Conservation (phyloP, 37 sponge, comb jelly and placozoan genomes). For the Cliona cf. orientalis region DNA sequence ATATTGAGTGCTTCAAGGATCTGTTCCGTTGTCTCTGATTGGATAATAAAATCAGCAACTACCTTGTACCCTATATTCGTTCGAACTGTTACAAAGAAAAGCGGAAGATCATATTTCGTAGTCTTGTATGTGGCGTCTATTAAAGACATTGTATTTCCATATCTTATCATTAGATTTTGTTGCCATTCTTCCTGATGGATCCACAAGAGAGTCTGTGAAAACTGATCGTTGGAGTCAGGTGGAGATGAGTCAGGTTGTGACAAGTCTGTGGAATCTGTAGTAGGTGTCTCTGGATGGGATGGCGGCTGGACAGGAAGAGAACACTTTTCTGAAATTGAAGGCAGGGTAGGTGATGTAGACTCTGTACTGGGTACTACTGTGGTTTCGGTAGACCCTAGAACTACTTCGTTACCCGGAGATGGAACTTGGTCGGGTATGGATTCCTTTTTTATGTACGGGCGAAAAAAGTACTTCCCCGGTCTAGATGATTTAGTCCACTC, state of each 20-base stretch:
- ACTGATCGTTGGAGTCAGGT: not conserved
- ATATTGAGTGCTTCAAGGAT: slow-evolving; percentile 49
- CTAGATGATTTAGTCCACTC: no score
- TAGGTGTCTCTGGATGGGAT: not conserved
- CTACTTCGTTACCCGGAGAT: no score
- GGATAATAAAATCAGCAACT: slow-evolving; percentile 41
- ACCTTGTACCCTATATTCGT: slow-evolving; percentile 58
- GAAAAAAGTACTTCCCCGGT: no score
- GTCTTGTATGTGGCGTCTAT: slow-evolving; percentile 64
- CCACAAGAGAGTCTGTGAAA: slow-evolving; percentile 16
- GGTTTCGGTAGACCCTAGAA: no score
- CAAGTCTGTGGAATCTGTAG: not conserved
- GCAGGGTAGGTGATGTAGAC: no score
- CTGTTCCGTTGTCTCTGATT: slow-evolving; percentile 22
- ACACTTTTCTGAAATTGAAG: no score
- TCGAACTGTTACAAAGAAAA: slow-evolving; percentile 51
- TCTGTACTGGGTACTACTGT: no score
- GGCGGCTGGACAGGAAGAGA: no score
- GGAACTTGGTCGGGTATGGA: no score
- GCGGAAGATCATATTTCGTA: slow-evolving; percentile 46
- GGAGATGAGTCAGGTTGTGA: not conserved
- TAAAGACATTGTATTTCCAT: slow-evolving; percentile 39
- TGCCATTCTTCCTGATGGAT: slow-evolving; percentile 60
- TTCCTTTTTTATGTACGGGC: no score
- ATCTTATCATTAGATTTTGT: slow-evolving; percentile 17